Evolutionary conservation across 2,797 vertebrate genomes (phyloP).

Genomic region (Melanitta fusca): DNA sequence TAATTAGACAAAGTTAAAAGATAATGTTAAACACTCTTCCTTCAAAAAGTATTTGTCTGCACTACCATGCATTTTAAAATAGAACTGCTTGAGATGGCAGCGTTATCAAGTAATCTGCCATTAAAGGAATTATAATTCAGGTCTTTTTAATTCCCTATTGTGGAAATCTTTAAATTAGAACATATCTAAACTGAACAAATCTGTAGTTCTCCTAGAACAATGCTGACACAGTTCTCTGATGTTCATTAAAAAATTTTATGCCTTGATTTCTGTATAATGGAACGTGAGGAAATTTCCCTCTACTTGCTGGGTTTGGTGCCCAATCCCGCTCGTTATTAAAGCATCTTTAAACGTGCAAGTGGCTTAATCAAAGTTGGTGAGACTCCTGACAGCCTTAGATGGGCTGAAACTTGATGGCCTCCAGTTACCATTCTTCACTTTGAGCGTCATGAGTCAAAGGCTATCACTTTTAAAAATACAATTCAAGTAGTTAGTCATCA

Average conservation of each 20-base stretch:
- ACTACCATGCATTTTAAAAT: conserved; percentile 70
- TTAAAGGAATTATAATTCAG: conserved; percentile 75
- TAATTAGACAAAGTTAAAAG: conserved; percentile 75
- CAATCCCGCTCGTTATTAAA: conserved; percentile 4
- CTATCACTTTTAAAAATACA: not conserved
- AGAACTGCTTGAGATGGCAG: conserved; percentile 61
- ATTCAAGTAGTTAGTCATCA: not conserved
- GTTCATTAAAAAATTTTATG: conserved; percentile 74
- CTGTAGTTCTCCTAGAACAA: conserved; percentile 68
- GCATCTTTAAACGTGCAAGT: not conserved
- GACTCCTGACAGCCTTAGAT: not conserved
- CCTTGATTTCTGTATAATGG: conserved; percentile 62
- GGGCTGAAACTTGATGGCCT: not conserved
- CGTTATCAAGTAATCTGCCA: conserved; percentile 68
- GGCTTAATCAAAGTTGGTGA: conserved; percentile 16
- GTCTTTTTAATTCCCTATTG: conserved; percentile 71
- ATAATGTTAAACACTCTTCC: conserved; percentile 69
- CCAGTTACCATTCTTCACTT: not conserved
- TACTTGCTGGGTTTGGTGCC: conserved; percentile 16
- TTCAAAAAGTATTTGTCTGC: conserved; percentile 72
- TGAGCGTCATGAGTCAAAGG: not conserved
- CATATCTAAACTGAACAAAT: conserved; percentile 67
- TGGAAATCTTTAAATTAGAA: conserved; percentile 75
- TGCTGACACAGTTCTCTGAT: conserved; percentile 72
- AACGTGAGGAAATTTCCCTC: conserved; percentile 39